phyloP scores from a whole-genome alignment of 2,797 vertebrate species.

The Leptodactylus fallax region DNA sequence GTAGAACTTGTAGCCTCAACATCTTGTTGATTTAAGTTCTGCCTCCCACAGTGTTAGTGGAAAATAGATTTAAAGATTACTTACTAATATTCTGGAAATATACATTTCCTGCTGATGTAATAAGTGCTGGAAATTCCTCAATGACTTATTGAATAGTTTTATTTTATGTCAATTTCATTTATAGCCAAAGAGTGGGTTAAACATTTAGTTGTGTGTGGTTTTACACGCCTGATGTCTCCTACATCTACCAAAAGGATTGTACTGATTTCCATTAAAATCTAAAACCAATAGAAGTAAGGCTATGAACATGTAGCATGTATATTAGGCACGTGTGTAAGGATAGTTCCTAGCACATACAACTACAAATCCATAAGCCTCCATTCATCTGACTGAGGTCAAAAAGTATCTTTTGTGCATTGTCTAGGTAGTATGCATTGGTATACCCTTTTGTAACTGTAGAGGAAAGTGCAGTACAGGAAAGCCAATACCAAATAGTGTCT shows the following conservation, averaged over 20 bases:
- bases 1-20: slow-evolving; percentile 46
- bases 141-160: not conserved
- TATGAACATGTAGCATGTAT: not conserved
- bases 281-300: not conserved
- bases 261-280: not conserved
- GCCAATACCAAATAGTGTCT: no score
- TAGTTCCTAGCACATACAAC: no score
- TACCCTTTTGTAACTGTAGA: no score
- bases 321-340: no score
- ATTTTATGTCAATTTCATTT: not conserved
- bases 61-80: slow-evolving; percentile 50
- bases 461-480: no score
- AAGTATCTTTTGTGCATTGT: no score
- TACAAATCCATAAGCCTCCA: no score
- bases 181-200: not conserved
- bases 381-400: no score
- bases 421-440: no score
- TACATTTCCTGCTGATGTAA: slow-evolving; percentile 31
- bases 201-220: not conserved
- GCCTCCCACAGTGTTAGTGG: slow-evolving; percentile 59
- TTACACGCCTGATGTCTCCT: not conserved
- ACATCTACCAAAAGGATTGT: not conserved
- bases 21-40: slow-evolving; percentile 38
- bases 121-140: slow-evolving; percentile 11
- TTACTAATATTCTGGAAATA: slow-evolving; percentile 14